Evolutionary conservation across 2,888 invertebrate species (phyloP), one percentile per base, ranked within the genome.

Genomic region (Campopleginae sp.): DNA sequence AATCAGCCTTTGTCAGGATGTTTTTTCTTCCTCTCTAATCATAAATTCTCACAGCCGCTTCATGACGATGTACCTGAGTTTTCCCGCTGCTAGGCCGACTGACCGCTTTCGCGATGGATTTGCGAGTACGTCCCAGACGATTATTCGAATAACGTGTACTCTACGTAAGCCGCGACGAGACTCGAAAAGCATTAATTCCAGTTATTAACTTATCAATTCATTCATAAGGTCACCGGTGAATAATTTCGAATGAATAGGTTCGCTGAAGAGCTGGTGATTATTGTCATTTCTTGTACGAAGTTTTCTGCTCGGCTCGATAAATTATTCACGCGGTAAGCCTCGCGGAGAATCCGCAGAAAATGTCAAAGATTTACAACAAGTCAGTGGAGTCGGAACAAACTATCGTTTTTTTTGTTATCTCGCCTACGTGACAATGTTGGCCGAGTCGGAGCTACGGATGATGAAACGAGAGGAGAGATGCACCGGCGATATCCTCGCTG

Each of bases 1-100:
- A 58, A 58, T 46, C 63, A 75, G 65, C 80, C 71, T 54, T 74
- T 80, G 77, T 66, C 80, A 48, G 19, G 79, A 68, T 72, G n/a
- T 70, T 75, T 75, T 27, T 58, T 27, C 58, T 14, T 27, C 1
- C 58, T 58, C n/a, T 76, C 46, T 58, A 46, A 77, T 46, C 74
- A 82, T 58, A 51, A 65, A 33, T 44, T 19, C 46, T 54, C 51
- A 14, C 38, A 48, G 19, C 17, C 61, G 65, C 63, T 17, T 63
- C 68, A 70, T 78, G 33, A 70, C 19, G 27, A 27, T 58, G 8
- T 19, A 14, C 19, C 19, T 54, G 23, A 72, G 38, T 58, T 23
- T 8, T n/a, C n/a, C n/a, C 14, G 19, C 4, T 14, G 19, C 38
- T 54, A 14, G 33, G 33, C 19, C 38, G 23, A 8, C 0, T 46